A percentile compares a stretch with the other conserved stretches of the same genome.
Evolutionary conservation across 1,140 invertebrate genomes (phyloP).

Genomic region (Patella vulgata): DNA sequence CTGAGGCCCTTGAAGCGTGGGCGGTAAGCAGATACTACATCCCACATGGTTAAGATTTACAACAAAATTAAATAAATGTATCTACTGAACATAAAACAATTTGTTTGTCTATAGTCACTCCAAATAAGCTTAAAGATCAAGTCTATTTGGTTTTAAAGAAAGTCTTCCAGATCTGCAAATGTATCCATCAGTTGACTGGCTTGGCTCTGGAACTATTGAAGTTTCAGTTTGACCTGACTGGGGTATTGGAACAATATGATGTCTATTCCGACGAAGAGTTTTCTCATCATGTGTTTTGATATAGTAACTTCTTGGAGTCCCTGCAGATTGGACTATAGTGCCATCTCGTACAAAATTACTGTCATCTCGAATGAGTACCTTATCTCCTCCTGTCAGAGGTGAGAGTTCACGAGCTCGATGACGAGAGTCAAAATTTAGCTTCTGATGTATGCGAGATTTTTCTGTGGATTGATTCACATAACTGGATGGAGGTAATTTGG

Average conservation of each 20-base stretch:
- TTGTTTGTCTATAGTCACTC: too few species aligned
- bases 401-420: slow-evolving; percentile 3
- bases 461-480: neutral
- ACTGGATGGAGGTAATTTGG: neutral
- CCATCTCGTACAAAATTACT: neutral
- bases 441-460: neutral
- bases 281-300: slow-evolving; percentile 2
- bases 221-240: too few species aligned
- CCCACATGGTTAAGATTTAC: too few species aligned
- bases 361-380: slow-evolving; percentile 11
- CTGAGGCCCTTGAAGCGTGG: too few species aligned
- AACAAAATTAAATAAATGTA: too few species aligned
- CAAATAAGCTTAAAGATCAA: too few species aligned
- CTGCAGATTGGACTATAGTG: neutral
- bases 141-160: too few species aligned
- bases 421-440: neutral
- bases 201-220: too few species aligned
- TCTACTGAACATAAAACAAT: too few species aligned
- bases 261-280: slow-evolving; percentile 6
- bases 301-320: slow-evolving; percentile 1
- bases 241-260: neutral
- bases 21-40: too few species aligned
- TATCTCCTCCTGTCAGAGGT: slow-evolving; percentile 1
- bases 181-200: too few species aligned
- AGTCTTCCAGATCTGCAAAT: too few species aligned